phyloP scores from a whole-genome alignment of 2,113 vertebrate species.

The Oreochromis spilurus region DNA sequence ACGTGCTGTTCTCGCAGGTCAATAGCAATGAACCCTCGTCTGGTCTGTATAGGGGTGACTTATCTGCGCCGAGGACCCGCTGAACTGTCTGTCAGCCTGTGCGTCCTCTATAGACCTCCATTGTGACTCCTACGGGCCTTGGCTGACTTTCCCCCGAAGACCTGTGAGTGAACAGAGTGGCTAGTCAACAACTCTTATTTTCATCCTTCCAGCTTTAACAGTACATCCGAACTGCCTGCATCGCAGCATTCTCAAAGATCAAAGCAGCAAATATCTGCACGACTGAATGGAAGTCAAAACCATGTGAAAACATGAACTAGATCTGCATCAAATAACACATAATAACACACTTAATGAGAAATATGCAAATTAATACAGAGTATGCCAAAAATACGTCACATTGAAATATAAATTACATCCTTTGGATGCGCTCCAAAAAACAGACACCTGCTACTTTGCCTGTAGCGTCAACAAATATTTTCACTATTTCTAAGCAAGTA shows the following conservation, averaged over 20 bases:
- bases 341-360: neutral
- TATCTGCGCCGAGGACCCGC: conserved; percentile 46
- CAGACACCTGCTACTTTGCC: neutral
- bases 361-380: neutral
- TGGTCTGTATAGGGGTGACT: conserved; percentile 28
- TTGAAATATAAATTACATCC: neutral
- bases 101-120: conserved; percentile 27
- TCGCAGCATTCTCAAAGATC: neutral
- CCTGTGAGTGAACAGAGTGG: neutral
- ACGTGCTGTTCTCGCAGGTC: conserved; percentile 42
- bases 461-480: neutral
- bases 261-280: neutral
- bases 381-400: neutral
- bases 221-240: neutral
- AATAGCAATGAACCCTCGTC: conserved; percentile 36
- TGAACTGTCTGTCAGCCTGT: conserved; percentile 37
- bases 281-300: too few relatives aligned
- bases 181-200: conserved; percentile 18
- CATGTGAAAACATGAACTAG: neutral
- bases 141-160: neutral
- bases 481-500: neutral
- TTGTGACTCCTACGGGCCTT: conserved; percentile 28
- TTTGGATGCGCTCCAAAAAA: neutral
- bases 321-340: neutral
- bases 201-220: conserved; percentile 11